phyloP scores from a whole-genome alignment of 2,113 vertebrate species.

The Caranx melampygus region DNA sequence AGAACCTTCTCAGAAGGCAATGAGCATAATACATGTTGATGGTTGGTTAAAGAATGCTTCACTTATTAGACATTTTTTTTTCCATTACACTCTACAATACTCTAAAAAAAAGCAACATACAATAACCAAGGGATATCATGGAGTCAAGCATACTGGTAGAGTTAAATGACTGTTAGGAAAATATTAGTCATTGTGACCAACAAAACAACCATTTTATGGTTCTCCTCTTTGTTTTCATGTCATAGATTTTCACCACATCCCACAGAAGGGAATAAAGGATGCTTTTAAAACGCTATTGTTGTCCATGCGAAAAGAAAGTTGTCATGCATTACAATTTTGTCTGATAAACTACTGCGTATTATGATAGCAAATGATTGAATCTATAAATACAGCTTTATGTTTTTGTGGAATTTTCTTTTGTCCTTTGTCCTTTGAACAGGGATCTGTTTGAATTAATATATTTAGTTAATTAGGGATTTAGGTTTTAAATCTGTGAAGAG shows the following conservation, averaged over 20 bases:
- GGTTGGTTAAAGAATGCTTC: constrained; percentile 56
- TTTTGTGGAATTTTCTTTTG: constrained; percentile 9
- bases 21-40: constrained; percentile 57
- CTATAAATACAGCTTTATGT: constrained; percentile 15
- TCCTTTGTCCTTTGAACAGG: constrained; percentile 4
- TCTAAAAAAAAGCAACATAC: constrained; percentile 52
- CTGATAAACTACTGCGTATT: constrained; percentile 44
- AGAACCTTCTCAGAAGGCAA: constrained; percentile 81
- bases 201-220: constrained; percentile 65
- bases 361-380: constrained; percentile 22
- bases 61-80: constrained; percentile 45
- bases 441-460: neutral
- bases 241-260: constrained; percentile 12
- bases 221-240: constrained; percentile 44
- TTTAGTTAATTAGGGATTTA: neutral
- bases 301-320: constrained; percentile 43
- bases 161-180: constrained; percentile 55
- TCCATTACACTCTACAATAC: constrained; percentile 47
- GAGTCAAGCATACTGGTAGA: constrained; percentile 37
- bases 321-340: constrained; percentile 50
- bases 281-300: constrained; percentile 33
- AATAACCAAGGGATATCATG: constrained; percentile 45
- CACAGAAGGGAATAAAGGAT: constrained; percentile 35
- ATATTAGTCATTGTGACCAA: constrained; percentile 75
- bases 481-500: constrained; percentile 2